Conservation (phyloP, 2,113 vertebrate genomes). For the Chlorocebus sabaeus region DNA sequence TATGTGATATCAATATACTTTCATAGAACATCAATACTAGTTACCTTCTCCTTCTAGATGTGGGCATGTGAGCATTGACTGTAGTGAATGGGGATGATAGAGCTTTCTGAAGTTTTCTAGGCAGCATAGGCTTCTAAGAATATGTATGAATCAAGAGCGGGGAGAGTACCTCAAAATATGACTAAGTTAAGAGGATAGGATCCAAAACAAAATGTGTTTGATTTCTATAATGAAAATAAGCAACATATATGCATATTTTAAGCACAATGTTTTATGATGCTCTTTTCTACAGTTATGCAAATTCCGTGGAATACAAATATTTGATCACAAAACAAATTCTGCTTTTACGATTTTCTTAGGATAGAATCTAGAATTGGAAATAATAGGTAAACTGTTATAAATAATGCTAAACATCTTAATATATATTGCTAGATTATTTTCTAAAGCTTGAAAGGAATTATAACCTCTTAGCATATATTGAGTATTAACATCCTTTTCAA, state of each 20-base stretch:
- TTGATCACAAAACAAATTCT: not conserved
- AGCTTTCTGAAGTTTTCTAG: not conserved
- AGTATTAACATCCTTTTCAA: not conserved
- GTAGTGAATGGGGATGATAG: not conserved
- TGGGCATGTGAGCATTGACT: not conserved
- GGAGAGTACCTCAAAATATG: not conserved
- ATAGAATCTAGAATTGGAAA: not conserved
- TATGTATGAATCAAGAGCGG: not conserved
- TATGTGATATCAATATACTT: not conserved
- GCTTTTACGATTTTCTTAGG: not conserved
- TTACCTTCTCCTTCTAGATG: not conserved
- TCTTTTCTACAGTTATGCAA: not conserved
- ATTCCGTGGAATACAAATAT: not conserved
- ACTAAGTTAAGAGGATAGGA: not conserved
- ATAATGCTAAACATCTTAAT: not conserved
- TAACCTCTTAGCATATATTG: not conserved
- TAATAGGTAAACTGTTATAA: not conserved
- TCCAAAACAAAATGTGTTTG: not conserved
- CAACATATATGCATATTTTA: not conserved
- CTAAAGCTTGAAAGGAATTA: not conserved
- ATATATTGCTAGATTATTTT: not conserved
- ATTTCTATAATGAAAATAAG: not conserved
- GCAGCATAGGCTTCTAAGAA: not conserved
- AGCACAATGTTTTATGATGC: not conserved
- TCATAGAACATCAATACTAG: not conserved